Conservation (phyloP, 1,140 invertebrate genomes). For the Drosophila simulans region DNA sequence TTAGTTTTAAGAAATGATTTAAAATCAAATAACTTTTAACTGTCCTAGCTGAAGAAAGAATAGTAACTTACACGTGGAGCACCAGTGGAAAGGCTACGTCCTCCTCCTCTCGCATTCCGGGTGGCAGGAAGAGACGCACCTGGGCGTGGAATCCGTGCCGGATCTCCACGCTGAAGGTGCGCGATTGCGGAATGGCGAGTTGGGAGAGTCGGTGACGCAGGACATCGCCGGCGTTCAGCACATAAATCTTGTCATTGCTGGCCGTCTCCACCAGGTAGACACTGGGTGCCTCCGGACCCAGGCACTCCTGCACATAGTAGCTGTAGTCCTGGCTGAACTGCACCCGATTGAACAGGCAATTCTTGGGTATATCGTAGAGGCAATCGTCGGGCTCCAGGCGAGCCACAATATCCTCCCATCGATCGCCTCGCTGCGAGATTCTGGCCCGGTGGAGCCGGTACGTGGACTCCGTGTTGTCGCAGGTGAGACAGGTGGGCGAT, state of each 20-base stretch:
- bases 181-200: constrained; percentile 86
- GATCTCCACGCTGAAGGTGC: constrained; percentile 87
- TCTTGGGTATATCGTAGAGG: constrained; percentile 85
- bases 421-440: constrained; percentile 55
- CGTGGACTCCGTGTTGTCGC: constrained; percentile 77
- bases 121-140: constrained; percentile 90
- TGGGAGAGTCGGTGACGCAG: constrained; percentile 85
- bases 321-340: constrained; percentile 88
- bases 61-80: constrained; percentile 90
- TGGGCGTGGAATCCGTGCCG: constrained; percentile 85
- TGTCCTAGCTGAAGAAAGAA: neutral
- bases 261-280: constrained; percentile 87
- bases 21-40: no score
- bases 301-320: constrained; percentile 89
- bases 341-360: constrained; percentile 88
- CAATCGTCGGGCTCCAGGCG: constrained; percentile 71
- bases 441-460: constrained; percentile 62
- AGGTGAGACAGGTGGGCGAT: constrained; percentile 79
- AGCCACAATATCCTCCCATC: constrained; percentile 70
- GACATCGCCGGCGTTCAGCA: constrained; percentile 86
- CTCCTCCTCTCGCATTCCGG: constrained; percentile 91
- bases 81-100: constrained; percentile 93
- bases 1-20: neutral
- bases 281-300: constrained; percentile 89
- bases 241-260: constrained; percentile 86